Base-by-base conservation (phyloP, 2,113 vertebrate genomes). In the Pituophis catenifer region DNA sequence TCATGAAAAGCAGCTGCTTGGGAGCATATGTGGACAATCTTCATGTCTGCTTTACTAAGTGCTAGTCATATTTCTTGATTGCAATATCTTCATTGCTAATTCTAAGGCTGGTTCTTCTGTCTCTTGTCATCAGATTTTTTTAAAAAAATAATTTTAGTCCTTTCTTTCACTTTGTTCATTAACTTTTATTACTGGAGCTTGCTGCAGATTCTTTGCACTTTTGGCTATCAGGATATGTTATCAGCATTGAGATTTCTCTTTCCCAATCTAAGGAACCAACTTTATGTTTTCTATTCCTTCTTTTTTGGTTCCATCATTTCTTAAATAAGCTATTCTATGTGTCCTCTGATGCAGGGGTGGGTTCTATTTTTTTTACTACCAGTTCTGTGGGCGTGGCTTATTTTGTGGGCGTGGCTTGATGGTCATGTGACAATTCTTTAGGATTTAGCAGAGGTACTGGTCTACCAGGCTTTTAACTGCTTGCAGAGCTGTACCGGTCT, bases 241-340 rank as follows among this genome's bases (percentile, higher is more conserved):
- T 13, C 62, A 70, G 12, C 62, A 70, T 12, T 65, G 62, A 13
- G 62, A 5, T 65, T 65, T 70, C 62, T 70, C 29, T 13, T n/a
- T n/a, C 44, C 86, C 8, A 50, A 62, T 48, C 29, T 57, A 91
- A 91, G 88, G 52, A 53, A 92, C 85, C 3, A 91, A 70, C 86
- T 29, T n/a, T 38, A 87, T 62, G 88, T 92, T 92, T 59, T n/a
- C 21, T 24, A 17, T 48, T 92, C 38, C 50, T 88, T 59, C 70
- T 59, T 54, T 88, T 95, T 90, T 57, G 50, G 53, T 88, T 92
- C 70, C 53, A 91, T 33, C 55, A 53, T 95, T 95, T 50, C 90
- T 19, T 93, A 29, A 29, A 91, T 54, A 91, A 93, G 58, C 33
- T 1, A 0, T 38, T 92, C 19, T 91, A 91, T 91, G 29, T 87